A percentile compares a stretch with the other conserved stretches of the same genome.
phyloP scores from a whole-genome alignment of 2,113 vertebrate genomes.

The Oryctolagus cuniculus region DNA sequence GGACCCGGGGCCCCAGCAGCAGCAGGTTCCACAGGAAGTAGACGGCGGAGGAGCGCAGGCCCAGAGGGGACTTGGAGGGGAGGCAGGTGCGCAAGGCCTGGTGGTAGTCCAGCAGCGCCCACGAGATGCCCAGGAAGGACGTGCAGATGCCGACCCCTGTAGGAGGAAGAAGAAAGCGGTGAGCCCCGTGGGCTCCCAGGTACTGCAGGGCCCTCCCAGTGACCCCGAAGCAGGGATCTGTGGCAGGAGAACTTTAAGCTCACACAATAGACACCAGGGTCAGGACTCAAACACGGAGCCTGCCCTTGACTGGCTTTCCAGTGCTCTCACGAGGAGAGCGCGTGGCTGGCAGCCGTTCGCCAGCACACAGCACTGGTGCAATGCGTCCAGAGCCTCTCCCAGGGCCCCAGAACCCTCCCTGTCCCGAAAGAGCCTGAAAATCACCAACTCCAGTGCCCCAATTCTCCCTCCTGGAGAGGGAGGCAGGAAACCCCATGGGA shows the following conservation, averaged over 20 bases:
- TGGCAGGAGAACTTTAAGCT: not conserved
- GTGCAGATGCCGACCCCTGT: constrained; percentile 91
- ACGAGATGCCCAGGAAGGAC: constrained; percentile 92
- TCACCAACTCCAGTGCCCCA: not conserved
- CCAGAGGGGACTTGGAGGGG: constrained; percentile 89
- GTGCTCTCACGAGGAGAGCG: not conserved
- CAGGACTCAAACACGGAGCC: not conserved
- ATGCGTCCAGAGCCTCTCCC: not conserved
- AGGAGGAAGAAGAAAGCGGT: not conserved
- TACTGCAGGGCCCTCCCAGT: rapidly evolving
- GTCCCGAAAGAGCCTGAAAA: not conserved
- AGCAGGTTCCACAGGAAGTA: constrained; percentile 98
- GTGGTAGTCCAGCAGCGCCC: constrained; percentile 97
- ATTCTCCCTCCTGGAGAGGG: not conserved
- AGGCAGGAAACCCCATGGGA: not conserved
- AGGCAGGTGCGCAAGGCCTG: constrained; percentile 95
- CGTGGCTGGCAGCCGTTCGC: no score
- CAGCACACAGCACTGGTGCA: no score
- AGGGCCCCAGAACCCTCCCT: not conserved
- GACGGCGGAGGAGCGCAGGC: constrained; percentile 84
- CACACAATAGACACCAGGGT: not conserved
- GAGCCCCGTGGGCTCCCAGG: not conserved
- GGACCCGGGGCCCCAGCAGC: constrained; percentile 93
- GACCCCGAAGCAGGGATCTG: not conserved
- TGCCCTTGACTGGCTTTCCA: not conserved